Evolutionary conservation across 53 echinoderm and acorn worm genomes (phyloP).

Genomic region (Apostichopus leukothele): DNA sequence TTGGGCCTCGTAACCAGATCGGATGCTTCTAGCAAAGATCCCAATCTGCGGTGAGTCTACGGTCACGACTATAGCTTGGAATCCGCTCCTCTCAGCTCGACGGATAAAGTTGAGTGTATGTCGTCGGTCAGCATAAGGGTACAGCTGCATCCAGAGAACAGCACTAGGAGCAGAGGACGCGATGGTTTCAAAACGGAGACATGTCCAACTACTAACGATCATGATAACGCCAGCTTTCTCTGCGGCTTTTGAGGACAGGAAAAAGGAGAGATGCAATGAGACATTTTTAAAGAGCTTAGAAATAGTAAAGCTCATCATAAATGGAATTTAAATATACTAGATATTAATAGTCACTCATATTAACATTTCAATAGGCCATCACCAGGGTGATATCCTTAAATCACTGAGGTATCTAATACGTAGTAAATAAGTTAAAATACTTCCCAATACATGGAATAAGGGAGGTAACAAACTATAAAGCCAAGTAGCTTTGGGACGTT

Average conservation of each 20-base stretch:
- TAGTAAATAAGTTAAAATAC: no score
- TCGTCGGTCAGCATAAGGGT: slow-evolving; percentile 32
- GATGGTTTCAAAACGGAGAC: not conserved
- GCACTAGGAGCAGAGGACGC: slow-evolving; percentile 41
- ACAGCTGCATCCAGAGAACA: slow-evolving; percentile 47
- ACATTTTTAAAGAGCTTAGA: no score
- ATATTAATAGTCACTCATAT: no score
- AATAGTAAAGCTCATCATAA: no score
- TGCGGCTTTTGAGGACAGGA: slow-evolving; percentile 13
- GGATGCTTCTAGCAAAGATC: not conserved
- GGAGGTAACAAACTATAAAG: no score
- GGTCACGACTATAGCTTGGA: slow-evolving; percentile 42
- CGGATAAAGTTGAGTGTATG: slow-evolving; percentile 34
- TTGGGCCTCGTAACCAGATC: not conserved
- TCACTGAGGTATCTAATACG: no score
- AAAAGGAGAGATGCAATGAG: not conserved
- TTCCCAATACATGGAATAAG: no score
- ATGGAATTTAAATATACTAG: no score
- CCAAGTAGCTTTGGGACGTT: no score
- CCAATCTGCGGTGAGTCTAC: slow-evolving; percentile 46
- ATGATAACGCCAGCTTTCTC: slow-evolving; percentile 22
- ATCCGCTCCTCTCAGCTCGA: slow-evolving; percentile 40
- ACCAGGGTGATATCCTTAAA: no score
- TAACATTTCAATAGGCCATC: no score
- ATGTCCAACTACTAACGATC: slow-evolving; percentile 41